These are phyloP conservation scores for Serripes groenlandicus DNA, from an alignment of 2,888 invertebrate genomes.

Conservation along the genomic window DNA sequence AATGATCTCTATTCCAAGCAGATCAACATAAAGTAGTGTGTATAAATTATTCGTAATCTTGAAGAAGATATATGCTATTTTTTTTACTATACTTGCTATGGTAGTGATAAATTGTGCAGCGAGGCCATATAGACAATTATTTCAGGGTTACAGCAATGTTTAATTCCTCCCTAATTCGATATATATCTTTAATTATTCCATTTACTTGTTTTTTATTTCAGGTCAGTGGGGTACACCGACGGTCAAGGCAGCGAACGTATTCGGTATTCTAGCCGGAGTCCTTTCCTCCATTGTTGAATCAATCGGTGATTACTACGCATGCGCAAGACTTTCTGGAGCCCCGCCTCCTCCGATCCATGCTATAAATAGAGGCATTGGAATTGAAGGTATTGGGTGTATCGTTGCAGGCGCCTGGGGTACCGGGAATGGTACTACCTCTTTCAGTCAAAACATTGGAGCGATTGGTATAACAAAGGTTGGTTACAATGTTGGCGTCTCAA, in stretches of 20 bases:
- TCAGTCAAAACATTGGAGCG: slow-evolving; percentile 96
- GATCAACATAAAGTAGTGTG: too few species aligned
- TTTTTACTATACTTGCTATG: too few species aligned
- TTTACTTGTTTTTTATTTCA: too few species aligned
- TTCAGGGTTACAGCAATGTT: too few species aligned
- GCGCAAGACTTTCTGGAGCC: slow-evolving; percentile 88
- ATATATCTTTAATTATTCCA: too few species aligned
- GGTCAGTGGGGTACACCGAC: slow-evolving; percentile 85
- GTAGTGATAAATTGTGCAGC: too few species aligned
- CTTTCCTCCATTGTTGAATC: slow-evolving; percentile 78
- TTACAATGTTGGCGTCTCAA: too few species aligned
- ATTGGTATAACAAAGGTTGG: slow-evolving; percentile 94
- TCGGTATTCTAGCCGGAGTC: slow-evolving; percentile 83
- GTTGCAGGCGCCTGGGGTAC: slow-evolving; percentile 94
- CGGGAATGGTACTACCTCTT: slow-evolving; percentile 95
- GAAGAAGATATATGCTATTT: too few species aligned
- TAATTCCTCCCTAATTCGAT: too few species aligned
- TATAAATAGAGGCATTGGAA: slow-evolving; percentile 92
- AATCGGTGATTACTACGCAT: slow-evolving; percentile 44
- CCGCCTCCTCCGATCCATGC: slow-evolving; percentile 94
- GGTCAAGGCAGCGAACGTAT: slow-evolving; percentile 78
- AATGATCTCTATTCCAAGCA: too few species aligned
- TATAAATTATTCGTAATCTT: too few species aligned
- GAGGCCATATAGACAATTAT: too few species aligned
- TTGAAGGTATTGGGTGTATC: slow-evolving; percentile 94